Conservation (phyloP, 2,113 vertebrate species). For the Megaceryle maxima region DNA sequence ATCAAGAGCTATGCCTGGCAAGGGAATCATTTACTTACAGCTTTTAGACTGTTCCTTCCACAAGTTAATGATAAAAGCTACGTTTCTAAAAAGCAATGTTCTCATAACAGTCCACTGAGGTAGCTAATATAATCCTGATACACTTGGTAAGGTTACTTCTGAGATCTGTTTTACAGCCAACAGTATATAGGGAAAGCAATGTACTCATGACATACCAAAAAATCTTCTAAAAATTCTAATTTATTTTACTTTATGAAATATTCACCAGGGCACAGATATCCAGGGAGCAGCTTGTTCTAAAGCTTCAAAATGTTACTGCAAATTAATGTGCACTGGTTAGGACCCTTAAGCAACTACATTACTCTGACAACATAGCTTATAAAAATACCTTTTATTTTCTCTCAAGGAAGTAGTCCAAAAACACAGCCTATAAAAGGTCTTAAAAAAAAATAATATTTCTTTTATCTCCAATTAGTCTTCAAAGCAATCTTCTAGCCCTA, state of each 20-base stretch:
- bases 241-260: background rate
- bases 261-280: background rate
- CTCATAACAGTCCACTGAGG: conserved; percentile 44
- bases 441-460: background rate
- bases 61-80: conserved; percentile 39
- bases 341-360: background rate
- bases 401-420: background rate
- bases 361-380: background rate
- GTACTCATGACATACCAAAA: background rate
- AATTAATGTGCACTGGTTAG: background rate
- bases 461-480: background rate
- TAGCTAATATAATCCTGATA: conserved; percentile 61
- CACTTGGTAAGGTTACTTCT: conserved; percentile 45
- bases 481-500: background rate
- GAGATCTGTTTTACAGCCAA: conserved; percentile 17
- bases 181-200: background rate
- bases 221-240: background rate
- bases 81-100: conserved; percentile 61
- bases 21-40: conserved; percentile 31
- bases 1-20: conserved; percentile 57
- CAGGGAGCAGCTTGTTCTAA: background rate
- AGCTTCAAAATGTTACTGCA: conserved; percentile 1
- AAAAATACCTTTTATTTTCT: background rate
- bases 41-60: conserved; percentile 49
- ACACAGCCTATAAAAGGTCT: background rate